Conservation (phyloP, 2,113 vertebrate genomes). For the Phalacrocorax aristotelis region DNA sequence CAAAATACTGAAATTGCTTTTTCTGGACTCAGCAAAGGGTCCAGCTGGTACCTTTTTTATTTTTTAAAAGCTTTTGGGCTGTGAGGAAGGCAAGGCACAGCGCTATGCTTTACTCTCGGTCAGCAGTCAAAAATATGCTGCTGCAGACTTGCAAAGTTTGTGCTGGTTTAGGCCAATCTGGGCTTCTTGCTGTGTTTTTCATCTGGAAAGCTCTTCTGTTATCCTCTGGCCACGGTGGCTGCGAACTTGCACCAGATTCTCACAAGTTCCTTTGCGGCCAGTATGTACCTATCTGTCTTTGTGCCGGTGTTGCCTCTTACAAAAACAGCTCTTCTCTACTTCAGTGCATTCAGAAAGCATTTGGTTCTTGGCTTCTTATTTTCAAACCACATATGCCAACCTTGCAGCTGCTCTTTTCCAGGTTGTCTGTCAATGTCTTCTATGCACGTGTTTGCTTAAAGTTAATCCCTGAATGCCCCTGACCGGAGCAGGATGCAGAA, state of each 20-base stretch:
- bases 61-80: not conserved
- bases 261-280: not conserved
- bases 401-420: not conserved
- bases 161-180: not conserved
- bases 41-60: not conserved
- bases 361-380: not conserved
- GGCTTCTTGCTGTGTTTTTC: not conserved
- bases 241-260: not conserved
- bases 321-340: not conserved
- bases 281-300: not conserved
- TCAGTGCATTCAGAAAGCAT: accelerated
- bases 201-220: not conserved
- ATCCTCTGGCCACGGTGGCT: accelerated
- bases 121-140: no score
- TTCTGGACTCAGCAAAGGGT: not conserved
- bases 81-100: accelerated
- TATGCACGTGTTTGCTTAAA: not conserved
- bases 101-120: not conserved
- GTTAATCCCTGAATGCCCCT: not conserved
- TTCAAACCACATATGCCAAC: accelerated
- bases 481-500: not conserved
- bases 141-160: no score
- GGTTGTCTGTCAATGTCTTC: not conserved
- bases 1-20: not conserved
- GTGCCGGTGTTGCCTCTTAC: not conserved